phyloP scores from a whole-genome alignment of 2,797 vertebrate species.

The Spinibarbus caldwelli region DNA sequence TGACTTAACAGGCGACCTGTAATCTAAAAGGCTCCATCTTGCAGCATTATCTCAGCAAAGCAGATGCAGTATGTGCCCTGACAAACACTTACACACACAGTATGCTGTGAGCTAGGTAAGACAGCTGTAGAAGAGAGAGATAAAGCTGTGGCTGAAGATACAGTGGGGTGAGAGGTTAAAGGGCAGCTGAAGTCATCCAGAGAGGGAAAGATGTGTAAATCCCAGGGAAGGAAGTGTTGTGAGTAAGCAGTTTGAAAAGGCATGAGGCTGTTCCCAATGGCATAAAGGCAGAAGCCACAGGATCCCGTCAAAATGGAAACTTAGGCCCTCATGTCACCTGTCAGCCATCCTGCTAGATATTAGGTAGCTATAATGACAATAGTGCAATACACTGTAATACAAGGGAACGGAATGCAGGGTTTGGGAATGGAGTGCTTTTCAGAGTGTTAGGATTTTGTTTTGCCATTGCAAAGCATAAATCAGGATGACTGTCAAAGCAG shows the following conservation, averaged over 20 bases:
- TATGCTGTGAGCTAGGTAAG: conserved; percentile 38
- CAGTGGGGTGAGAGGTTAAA: conserved; percentile 38
- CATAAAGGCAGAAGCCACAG: conserved; percentile 56
- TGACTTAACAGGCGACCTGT: conserved; percentile 22
- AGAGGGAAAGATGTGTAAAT: conserved; percentile 35
- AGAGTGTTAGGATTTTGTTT: conserved; percentile 35
- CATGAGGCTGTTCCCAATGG: conserved; percentile 56
- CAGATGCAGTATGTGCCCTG: conserved; percentile 26
- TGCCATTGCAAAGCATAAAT: conserved; percentile 15
- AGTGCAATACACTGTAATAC: conserved; percentile 56
- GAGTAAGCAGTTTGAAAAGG: conserved; percentile 48
- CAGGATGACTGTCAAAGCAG: conserved; percentile 11
- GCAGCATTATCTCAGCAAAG: conserved; percentile 23
- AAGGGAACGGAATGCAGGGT: conserved; percentile 54
- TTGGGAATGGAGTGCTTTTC: background rate
- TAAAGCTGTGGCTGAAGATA: conserved; percentile 37
- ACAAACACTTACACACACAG: conserved; percentile 26
- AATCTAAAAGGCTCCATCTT: conserved; percentile 36
- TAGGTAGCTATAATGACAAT: conserved; percentile 63
- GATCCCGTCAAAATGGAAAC: conserved; percentile 50
- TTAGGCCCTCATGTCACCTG: conserved; percentile 67
- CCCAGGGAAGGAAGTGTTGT: conserved; percentile 14
- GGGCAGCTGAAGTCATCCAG: conserved; percentile 26
- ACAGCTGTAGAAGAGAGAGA: conserved; percentile 5
- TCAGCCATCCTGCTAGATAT: conserved; percentile 63